Conservation (phyloP, 2,113 vertebrate species). For the Panurus biarmicus region DNA sequence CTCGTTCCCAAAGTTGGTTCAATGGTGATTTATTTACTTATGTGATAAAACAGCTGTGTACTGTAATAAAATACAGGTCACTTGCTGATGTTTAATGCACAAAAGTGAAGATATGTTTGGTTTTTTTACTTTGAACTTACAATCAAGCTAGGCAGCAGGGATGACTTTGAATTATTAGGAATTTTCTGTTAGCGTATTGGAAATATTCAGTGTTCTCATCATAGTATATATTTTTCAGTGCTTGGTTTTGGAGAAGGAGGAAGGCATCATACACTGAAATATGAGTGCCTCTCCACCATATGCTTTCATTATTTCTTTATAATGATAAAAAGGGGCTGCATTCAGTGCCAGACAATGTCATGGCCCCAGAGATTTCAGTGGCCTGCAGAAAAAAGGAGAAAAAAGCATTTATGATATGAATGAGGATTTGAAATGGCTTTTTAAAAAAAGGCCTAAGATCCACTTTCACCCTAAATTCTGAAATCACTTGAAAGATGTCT, state of each 20-base stretch:
- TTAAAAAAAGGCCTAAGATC: constrained; percentile 42
- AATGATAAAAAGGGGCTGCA: constrained; percentile 65
- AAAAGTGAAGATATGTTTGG: constrained; percentile 15
- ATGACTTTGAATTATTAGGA: constrained; percentile 33
- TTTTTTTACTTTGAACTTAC: constrained; percentile 38
- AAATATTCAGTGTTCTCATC: constrained; percentile 52
- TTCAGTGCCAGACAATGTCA: constrained; percentile 63
- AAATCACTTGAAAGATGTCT: constrained; percentile 44
- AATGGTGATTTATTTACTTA: constrained; percentile 71
- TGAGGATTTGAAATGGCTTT: constrained; percentile 49
- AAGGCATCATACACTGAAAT: constrained; percentile 42
- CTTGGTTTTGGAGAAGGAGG: constrained; percentile 26
- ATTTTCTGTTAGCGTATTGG: constrained; percentile 10
- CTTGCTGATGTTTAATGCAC: constrained; percentile 30
- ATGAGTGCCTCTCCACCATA: constrained; percentile 47
- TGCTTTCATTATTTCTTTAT: constrained; percentile 67
- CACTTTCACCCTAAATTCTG: constrained; percentile 48
- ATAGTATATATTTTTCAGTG: constrained; percentile 6
- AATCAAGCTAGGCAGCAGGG: background rate
- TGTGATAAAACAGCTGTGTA: constrained; percentile 65
- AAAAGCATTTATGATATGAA: constrained; percentile 49
- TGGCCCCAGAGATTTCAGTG: constrained; percentile 47
- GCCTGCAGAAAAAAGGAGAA: constrained; percentile 8
- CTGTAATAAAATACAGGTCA: constrained; percentile 55
- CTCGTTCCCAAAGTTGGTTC: constrained; percentile 82